Evolutionary conservation across 2,113 vertebrate species (phyloP).

Genomic region (Oreocharis arfaki): DNA sequence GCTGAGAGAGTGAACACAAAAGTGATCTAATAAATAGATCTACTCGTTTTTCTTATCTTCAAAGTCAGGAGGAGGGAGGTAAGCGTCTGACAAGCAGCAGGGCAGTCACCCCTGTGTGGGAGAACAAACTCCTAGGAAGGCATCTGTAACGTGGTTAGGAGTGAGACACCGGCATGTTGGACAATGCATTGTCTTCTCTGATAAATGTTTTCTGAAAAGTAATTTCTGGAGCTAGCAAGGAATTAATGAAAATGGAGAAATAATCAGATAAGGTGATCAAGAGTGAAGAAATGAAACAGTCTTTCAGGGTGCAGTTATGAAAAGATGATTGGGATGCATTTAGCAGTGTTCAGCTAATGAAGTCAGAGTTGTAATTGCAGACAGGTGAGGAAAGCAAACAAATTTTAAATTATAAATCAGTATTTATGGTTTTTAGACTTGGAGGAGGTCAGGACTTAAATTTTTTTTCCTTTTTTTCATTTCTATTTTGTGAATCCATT

Average conservation of each 20-base stretch:
- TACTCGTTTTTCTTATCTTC: not conserved
- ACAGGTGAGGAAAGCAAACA: not conserved
- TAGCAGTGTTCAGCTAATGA: not conserved
- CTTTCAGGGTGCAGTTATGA: not conserved
- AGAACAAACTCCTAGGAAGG: not conserved
- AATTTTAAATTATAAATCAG: not conserved
- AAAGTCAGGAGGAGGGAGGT: not conserved
- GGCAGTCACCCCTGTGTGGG: not conserved
- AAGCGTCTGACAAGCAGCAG: fast-evolving
- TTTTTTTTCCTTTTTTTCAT: not conserved
- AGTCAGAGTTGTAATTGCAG: not conserved
- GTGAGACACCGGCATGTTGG: fast-evolving
- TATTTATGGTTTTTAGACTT: not conserved
- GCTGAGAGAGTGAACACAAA: not conserved
- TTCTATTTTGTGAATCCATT: not conserved
- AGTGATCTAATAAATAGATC: not conserved
- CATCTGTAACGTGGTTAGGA: not conserved
- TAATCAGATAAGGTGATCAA: constrained; percentile 3
- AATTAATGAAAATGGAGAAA: constrained; percentile 15
- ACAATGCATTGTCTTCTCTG: not conserved
- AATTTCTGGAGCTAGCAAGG: not conserved
- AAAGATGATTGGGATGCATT: not conserved
- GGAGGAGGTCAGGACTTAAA: not conserved
- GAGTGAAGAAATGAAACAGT: not conserved
- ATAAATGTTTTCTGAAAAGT: not conserved